phyloP scores from a whole-genome alignment of 2,797 vertebrate genomes.

The Sebastes dallii region DNA sequence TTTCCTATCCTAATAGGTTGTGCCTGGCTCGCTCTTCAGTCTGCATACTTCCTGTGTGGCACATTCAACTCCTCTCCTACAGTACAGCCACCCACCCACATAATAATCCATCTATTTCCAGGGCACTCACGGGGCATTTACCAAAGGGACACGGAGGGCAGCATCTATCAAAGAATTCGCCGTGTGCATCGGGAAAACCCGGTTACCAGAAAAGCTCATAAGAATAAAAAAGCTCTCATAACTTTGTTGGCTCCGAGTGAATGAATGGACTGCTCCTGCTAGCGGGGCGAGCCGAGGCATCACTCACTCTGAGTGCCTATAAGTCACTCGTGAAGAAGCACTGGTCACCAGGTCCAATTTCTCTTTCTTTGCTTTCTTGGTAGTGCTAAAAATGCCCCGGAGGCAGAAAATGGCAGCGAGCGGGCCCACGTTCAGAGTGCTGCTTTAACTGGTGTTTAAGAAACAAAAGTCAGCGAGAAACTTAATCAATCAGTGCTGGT shows the following conservation, averaged over 20 bases:
- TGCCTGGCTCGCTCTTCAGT: slow-evolving; percentile 40
- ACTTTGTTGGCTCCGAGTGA: slow-evolving; percentile 73
- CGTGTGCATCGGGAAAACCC: slow-evolving; percentile 74
- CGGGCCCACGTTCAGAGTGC: slow-evolving; percentile 52
- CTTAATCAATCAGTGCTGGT: slow-evolving; percentile 81
- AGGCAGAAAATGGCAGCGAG: slow-evolving; percentile 60
- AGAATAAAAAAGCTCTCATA: slow-evolving; percentile 80
- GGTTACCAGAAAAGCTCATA: slow-evolving; percentile 79
- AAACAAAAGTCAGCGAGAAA: slow-evolving; percentile 78
- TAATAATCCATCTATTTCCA: slow-evolving; percentile 77
- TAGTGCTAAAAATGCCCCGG: slow-evolving; percentile 60
- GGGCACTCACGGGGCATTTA: slow-evolving; percentile 71
- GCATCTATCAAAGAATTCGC: slow-evolving; percentile 80
- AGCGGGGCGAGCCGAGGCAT: slow-evolving; percentile 56
- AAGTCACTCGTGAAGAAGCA: slow-evolving; percentile 76
- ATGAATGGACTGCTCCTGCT: slow-evolving; percentile 70
- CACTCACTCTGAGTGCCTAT: slow-evolving; percentile 78
- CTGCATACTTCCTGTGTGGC: slow-evolving; percentile 63
- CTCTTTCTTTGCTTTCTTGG: slow-evolving; percentile 62
- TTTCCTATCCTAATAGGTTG: slow-evolving; percentile 49
- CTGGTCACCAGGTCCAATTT: slow-evolving; percentile 75
- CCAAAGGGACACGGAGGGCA: slow-evolving; percentile 73
- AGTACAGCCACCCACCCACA: slow-evolving; percentile 65
- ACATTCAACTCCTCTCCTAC: slow-evolving; percentile 49
- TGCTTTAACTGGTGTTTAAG: slow-evolving; percentile 80